phyloP scores from a whole-genome alignment of 2,113 vertebrate species.

The Panthera leo region DNA sequence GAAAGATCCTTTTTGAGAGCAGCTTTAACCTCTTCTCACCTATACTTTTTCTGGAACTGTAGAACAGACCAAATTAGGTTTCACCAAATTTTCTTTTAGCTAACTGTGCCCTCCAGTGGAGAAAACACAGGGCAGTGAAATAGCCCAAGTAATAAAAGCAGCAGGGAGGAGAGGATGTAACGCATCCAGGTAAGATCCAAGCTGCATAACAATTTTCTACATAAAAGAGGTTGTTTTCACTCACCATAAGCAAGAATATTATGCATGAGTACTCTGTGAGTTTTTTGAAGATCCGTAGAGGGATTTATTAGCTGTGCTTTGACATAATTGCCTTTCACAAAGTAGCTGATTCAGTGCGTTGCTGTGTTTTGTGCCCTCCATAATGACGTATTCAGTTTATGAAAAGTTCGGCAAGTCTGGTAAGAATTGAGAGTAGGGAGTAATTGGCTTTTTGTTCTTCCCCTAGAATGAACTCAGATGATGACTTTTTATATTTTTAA shows the following conservation, averaged over 20 bases:
- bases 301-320: not conserved
- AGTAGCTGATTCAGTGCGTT: constrained; percentile 59
- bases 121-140: constrained; percentile 56
- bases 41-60: constrained; percentile 30
- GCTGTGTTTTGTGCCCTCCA: not conserved
- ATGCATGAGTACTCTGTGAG: not conserved
- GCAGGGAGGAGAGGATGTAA: not conserved
- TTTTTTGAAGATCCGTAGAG: constrained; percentile 8
- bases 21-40: constrained; percentile 21
- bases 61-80: constrained; percentile 46
- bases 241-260: not conserved
- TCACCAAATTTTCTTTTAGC: constrained; percentile 65
- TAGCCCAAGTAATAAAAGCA: not conserved
- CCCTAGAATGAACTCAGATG: not conserved
- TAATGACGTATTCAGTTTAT: not conserved
- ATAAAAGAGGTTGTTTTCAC: not conserved
- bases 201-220: not conserved
- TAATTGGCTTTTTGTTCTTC: not conserved
- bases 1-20: not conserved
- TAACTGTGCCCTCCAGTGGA: constrained; percentile 78
- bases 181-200: not conserved
- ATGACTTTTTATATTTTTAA: not conserved
- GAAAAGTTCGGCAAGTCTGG: constrained; percentile 47
- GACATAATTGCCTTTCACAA: not conserved
- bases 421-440: not conserved